Conservation (phyloP, 2,888 invertebrate genomes). For the Tanypteryx hageni region DNA sequence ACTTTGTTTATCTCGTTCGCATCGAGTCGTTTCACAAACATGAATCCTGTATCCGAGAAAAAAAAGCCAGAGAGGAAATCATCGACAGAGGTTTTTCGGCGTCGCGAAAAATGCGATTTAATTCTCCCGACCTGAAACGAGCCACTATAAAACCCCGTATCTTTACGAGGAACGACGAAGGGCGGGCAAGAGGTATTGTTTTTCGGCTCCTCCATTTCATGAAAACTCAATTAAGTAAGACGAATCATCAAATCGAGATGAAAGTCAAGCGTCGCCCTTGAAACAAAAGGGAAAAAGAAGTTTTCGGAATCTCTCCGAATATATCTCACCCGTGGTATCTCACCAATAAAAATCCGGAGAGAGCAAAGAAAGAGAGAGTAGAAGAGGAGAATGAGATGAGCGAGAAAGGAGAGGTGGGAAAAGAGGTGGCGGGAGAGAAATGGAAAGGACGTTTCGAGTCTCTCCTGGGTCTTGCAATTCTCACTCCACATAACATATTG, state of each 20-base stretch:
- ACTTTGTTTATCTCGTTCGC: no score
- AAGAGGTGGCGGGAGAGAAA: no score
- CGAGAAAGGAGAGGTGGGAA: not conserved
- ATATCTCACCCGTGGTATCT: not conserved
- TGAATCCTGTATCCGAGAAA: no score
- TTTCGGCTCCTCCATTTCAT: not conserved
- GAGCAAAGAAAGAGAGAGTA: not conserved
- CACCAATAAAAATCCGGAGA: not conserved
- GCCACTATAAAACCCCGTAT: not conserved
- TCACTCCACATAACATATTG: no score
- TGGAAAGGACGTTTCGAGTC: no score
- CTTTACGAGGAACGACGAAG: not conserved
- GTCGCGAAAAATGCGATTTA: not conserved
- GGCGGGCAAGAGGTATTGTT: constrained; percentile 11
- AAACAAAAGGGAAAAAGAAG: not conserved
- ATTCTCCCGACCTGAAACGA: not conserved
- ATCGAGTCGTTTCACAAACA: no score
- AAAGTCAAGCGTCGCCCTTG: not conserved
- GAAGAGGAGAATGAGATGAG: not conserved
- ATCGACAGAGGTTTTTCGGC: no score
- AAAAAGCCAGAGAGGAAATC: no score
- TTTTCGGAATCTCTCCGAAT: not conserved
- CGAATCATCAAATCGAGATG: constrained; percentile 14
- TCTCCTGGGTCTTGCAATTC: no score
- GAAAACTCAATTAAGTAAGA: constrained; percentile 18